Percentiles rank a stretch among this genome's conserved stretches.
These are phyloP conservation scores for Alethe diademata DNA, from an alignment of 2,113 vertebrate species.

Conservation along the genomic window DNA sequence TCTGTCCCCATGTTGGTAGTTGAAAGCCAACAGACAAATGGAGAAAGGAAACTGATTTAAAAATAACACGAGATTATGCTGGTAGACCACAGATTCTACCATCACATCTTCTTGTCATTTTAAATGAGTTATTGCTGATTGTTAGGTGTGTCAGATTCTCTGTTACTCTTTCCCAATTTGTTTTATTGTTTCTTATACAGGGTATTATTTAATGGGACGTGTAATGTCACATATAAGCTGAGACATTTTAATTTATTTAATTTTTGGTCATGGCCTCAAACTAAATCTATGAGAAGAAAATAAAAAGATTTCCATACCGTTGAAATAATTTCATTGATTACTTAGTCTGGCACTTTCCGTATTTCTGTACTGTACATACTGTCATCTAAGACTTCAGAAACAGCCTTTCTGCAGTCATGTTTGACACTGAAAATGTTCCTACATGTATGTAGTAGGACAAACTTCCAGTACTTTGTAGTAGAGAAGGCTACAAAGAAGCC, in stretches of 20 bases:
- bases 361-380: not conserved
- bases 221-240: not conserved
- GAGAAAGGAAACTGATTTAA: conserved; percentile 34
- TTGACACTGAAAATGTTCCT: not conserved
- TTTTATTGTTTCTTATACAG: not conserved
- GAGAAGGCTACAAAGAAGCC: not conserved
- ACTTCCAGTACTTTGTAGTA: not conserved
- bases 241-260: not conserved
- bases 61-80: conserved; percentile 42
- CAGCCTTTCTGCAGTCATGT: not conserved
- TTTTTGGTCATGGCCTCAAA: not conserved
- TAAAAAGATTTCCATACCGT: not conserved
- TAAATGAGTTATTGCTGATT: not conserved
- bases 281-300: not conserved
- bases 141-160: not conserved
- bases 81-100: not conserved
- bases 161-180: not conserved
- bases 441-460: not conserved
- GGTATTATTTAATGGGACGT: not conserved
- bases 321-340: not conserved
- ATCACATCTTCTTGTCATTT: conserved; percentile 8
- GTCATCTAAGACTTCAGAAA: not conserved
- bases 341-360: not conserved
- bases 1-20: not conserved
- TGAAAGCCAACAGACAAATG: conserved; percentile 10